Evolutionary conservation across 1,140 invertebrate genomes (phyloP).

Genomic region (Eciton burchellii): DNA sequence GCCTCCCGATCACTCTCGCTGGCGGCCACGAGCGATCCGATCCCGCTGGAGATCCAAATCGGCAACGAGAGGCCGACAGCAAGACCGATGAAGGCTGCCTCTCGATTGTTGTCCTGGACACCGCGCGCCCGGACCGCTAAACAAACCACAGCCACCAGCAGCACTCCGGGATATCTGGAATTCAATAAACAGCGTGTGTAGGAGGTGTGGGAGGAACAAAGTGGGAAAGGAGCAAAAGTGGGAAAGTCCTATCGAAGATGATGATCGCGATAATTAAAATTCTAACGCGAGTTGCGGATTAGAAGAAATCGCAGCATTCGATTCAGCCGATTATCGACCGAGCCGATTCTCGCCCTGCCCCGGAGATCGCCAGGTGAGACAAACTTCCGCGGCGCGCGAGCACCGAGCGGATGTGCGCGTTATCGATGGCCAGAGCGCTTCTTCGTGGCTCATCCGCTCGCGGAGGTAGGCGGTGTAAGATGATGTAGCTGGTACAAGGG

Average conservation of each 20-base stretch:
- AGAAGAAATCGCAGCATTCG: background rate
- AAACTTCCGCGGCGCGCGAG: background rate
- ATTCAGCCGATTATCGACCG: background rate
- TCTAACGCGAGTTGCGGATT: too few species aligned
- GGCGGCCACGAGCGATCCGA: constrained; percentile 87
- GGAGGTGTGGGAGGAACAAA: background rate
- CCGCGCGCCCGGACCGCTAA: constrained; percentile 93
- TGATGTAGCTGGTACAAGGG: background rate
- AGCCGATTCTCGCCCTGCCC: background rate
- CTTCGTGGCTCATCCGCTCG: background rate
- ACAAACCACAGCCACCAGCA: constrained; percentile 93
- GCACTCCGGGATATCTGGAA: constrained; percentile 91
- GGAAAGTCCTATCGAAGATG: background rate
- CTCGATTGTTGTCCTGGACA: constrained; percentile 96
- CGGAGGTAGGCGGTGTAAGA: background rate
- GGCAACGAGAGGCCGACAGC: constrained; percentile 93
- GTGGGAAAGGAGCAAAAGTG: background rate
- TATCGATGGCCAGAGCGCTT: background rate
- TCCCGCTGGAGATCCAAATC: constrained; percentile 93
- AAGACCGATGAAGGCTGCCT: constrained; percentile 94
- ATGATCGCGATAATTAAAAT: too few species aligned
- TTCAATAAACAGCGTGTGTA: background rate
- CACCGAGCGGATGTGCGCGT: background rate
- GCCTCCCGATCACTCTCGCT: constrained; percentile 93
- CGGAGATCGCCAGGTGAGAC: background rate